Evolutionary conservation across 2,888 invertebrate genomes (phyloP).

Genomic region (Agrotis segetum): DNA sequence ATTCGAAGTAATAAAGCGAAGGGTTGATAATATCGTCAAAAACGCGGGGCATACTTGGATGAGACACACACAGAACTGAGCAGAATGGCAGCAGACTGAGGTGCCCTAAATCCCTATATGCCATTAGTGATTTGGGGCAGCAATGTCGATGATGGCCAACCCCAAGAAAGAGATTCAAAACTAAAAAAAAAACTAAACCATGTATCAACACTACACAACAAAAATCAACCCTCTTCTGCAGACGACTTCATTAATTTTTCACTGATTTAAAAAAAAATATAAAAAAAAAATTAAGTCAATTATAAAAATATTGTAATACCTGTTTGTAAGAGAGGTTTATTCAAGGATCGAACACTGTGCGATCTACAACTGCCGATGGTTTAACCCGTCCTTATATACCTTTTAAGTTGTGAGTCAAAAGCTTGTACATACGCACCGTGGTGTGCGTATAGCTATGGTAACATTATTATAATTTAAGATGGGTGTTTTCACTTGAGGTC

Average conservation of each 20-base stretch:
- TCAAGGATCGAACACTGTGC: constrained; percentile 31
- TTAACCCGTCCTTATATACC: constrained; percentile 53
- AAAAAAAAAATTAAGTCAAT: neutral
- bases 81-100: neutral
- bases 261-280: too few species aligned
- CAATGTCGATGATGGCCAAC: neutral
- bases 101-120: neutral
- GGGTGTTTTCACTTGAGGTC: constrained; percentile 45
- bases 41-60: neutral
- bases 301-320: constrained; percentile 30
- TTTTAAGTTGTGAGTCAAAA: constrained; percentile 29
- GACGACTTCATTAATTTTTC: neutral
- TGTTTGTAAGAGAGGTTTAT: constrained; percentile 18
- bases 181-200: neutral
- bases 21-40: neutral
- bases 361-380: constrained; percentile 14
- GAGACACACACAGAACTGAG: too few species aligned
- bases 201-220: neutral
- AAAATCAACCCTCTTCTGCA: neutral
- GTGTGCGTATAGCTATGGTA: constrained; percentile 16
- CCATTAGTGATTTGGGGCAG: neutral
- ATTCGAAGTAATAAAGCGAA: neutral
- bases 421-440: constrained; percentile 2
- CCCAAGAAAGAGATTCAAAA: neutral
- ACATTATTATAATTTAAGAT: constrained; percentile 32